A percentile compares a stretch with the other conserved stretches of the same genome.
These are phyloP conservation scores for Sminthurides bifidus DNA, from an alignment of 1,140 invertebrate genomes.

Conservation along the genomic window DNA sequence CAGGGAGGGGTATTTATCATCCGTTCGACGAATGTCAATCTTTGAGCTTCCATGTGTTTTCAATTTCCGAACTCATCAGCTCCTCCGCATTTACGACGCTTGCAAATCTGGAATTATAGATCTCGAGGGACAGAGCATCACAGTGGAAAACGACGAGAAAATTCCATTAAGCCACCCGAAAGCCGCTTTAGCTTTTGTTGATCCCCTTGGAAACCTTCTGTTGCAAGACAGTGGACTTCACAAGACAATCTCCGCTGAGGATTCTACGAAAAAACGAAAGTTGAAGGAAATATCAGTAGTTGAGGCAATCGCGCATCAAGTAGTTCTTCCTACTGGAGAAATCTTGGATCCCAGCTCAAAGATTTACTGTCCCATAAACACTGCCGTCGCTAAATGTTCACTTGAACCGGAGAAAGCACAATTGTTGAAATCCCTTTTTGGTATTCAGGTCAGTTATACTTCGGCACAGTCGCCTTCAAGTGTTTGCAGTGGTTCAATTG, in stretches of 20 bases:
- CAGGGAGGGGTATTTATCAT: slow-evolving; percentile 15
- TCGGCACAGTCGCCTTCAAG: too few species aligned
- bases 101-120: too few species aligned
- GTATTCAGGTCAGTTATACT: too few species aligned
- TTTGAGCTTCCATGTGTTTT: slow-evolving; percentile 53
- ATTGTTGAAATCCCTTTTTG: slow-evolving; percentile 66
- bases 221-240: slow-evolving; percentile 21
- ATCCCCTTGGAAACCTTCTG: too few species aligned
- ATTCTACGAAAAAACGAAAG: neutral
- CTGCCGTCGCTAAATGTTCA: slow-evolving; percentile 69
- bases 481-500: too few species aligned
- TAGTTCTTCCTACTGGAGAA: slow-evolving; percentile 75
- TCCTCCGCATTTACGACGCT: too few species aligned
- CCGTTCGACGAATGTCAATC: slow-evolving; percentile 32
- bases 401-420: slow-evolving; percentile 75
- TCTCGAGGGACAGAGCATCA: too few species aligned
- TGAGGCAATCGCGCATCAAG: slow-evolving; percentile 67
- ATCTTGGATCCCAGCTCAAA: slow-evolving; percentile 63
- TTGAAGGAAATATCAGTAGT: slow-evolving; percentile 62
- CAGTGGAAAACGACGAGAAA: too few species aligned
- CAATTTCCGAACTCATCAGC: too few species aligned
- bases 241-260: neutral
- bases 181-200: too few species aligned
- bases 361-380: slow-evolving; percentile 65
- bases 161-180: too few species aligned